These are phyloP conservation scores for Xestia c-nigrum DNA, from an alignment of 2,888 invertebrate genomes.

Conservation along the genomic window DNA sequence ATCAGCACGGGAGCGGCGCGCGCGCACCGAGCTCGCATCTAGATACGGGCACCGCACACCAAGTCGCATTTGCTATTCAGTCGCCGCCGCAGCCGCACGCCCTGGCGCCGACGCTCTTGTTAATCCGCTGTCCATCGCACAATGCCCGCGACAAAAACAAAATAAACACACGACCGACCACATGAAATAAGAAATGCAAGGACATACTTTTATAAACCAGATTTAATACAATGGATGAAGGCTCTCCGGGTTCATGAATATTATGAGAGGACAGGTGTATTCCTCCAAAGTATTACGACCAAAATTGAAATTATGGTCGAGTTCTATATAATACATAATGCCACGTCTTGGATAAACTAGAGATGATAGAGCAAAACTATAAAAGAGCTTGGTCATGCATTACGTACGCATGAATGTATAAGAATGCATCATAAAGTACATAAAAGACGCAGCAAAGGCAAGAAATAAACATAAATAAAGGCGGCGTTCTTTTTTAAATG, in stretches of 20 bases:
- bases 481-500: slow-evolving; percentile 73
- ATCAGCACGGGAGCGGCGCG: slow-evolving; percentile 75
- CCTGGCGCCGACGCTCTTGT: slow-evolving; percentile 86
- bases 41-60: slow-evolving; percentile 80
- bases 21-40: slow-evolving; percentile 74
- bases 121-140: slow-evolving; percentile 87
- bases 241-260: slow-evolving; percentile 59
- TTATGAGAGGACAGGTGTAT: slow-evolving; percentile 55
- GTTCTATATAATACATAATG: slow-evolving; percentile 9
- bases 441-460: slow-evolving; percentile 65
- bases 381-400: slow-evolving; percentile 46
- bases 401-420: slow-evolving; percentile 45
- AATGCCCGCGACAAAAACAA: slow-evolving; percentile 80
- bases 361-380: slow-evolving; percentile 31
- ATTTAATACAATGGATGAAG: slow-evolving; percentile 75
- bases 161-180: slow-evolving; percentile 69
- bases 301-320: slow-evolving; percentile 26
- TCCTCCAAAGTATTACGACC: slow-evolving; percentile 21
- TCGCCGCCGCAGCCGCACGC: slow-evolving; percentile 74
- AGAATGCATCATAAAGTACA: slow-evolving; percentile 70
- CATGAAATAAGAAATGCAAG: slow-evolving; percentile 74
- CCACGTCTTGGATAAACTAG: slow-evolving; percentile 32
- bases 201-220: slow-evolving; percentile 77
- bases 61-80: slow-evolving; percentile 84
- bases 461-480: slow-evolving; percentile 62